These are phyloP conservation scores for Chaetogeoica ovagalla DNA, from an alignment of 2,888 invertebrate species.

Conservation along the genomic window DNA sequence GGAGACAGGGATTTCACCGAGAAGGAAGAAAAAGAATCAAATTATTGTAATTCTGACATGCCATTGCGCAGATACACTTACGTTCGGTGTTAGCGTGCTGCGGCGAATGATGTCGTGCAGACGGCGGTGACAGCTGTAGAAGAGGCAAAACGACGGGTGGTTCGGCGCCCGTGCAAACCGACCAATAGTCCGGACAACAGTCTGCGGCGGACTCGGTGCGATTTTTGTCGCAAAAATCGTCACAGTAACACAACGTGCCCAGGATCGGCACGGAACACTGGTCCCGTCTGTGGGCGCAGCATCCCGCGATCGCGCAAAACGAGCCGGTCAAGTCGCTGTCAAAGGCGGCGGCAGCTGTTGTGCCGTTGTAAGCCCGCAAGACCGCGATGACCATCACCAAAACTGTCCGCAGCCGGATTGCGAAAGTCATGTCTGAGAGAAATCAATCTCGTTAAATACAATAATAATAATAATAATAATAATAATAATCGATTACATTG, in stretches of 20 bases:
- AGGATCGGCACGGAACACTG: slow-evolving; percentile 79
- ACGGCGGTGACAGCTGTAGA: too few species aligned
- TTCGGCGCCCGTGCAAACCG: slow-evolving; percentile 67
- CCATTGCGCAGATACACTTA: too few species aligned
- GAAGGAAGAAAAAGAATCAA: too few species aligned
- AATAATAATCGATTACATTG: too few species aligned
- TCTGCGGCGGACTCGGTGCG: slow-evolving; percentile 66
- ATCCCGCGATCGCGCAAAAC: slow-evolving; percentile 66
- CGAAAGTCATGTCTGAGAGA: too few species aligned
- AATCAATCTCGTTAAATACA: too few species aligned
- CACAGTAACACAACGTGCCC: slow-evolving; percentile 90
- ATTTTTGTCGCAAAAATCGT: slow-evolving; percentile 82
- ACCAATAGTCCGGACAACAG: slow-evolving; percentile 90
- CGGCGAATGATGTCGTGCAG: too few species aligned
- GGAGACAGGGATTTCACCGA: too few species aligned
- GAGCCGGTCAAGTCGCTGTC: slow-evolving; percentile 60
- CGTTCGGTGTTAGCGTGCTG: too few species aligned
- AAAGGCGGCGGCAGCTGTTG: not conserved
- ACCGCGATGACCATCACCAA: too few species aligned
- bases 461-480: too few species aligned
- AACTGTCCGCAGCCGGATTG: not conserved
- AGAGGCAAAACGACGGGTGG: slow-evolving; percentile 53
- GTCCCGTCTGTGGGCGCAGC: slow-evolving; percentile 78
- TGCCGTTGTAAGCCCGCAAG: not conserved
- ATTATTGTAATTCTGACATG: too few species aligned